Evolutionary conservation across 2,888 invertebrate species (phyloP), one percentile per base, ranked within the genome.

Genomic region (Ornithoptera alexandrae): DNA sequence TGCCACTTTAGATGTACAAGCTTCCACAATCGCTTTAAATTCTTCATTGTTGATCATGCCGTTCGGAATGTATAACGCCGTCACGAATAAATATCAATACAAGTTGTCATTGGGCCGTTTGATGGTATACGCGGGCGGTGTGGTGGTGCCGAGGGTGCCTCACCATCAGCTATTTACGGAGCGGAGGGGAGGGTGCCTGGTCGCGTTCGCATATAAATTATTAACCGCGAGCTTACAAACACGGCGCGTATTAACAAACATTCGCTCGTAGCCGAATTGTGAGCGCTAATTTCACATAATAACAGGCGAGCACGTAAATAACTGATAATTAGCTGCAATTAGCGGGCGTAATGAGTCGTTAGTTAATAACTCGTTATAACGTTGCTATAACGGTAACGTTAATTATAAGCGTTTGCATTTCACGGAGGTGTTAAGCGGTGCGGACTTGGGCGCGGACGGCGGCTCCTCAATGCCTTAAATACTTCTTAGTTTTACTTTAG

Each of bases 281-380:
- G 62, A 17, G 24, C 42, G 53, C 59, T 67, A 70, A 70, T 70
- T 70, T 42, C 5, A 62, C 50, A 66, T 69, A 69, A 69, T 69
- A 62, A 70, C 59, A 18, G 53, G 60, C 64, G 64, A 15, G 60
- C 59, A 63, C 64, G 39, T 59, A 62, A 58, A n/a, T 69, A 69
- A 70, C 66, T 59, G 50, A 62, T 71, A 73, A 71, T 73, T 73
- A 73, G 65, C 61, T 53, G 42, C 67, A 63, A 63, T 71, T 73
- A 71, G 69, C 57, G 65, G 39, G 42, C 53, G 53, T 71, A 71
- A 72, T 65, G 64, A 68, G 62, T 58, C 69, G 70, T 73, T 68
- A 68, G 60, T 66, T 58, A 65, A 68, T 71, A 62, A 71, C 18
- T 68, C 42, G 62, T 58, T 71, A 57, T 22, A 60, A 65, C 65